Evolutionary conservation across 2,113 vertebrate species (phyloP), one percentile per base, ranked within the genome.

Genomic region (Urocitellus parryii): DNA sequence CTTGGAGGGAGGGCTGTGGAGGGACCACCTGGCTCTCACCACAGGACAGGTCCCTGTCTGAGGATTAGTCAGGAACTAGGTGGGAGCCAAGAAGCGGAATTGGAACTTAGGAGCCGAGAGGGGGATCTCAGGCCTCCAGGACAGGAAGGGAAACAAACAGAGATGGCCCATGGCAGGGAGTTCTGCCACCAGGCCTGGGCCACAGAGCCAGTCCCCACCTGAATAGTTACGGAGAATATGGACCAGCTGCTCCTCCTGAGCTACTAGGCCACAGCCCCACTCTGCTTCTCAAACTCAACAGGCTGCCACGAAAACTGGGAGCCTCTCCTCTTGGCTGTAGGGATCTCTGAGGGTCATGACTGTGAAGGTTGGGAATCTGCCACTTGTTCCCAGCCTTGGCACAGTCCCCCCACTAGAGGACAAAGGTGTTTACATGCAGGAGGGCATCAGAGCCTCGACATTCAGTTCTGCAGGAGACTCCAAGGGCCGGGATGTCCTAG

Each of bases 141-240:
- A 12, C 1, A 10, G 29, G 6, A 18, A 17, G 8, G 7, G 25
- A 51, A 58, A 4, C 34, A 12, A 5, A 12, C 29, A 24, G n/a
- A 34, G n/a, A 4, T 3, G 22, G 0, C 77, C 32, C 2, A 10
- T 3, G 45, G 67, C 27, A 8, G 56, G 61, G 27, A 39, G 20
- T n/a, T 51, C 88, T 63, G 77, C 5, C 16, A 29, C 9, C 2
- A 32, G 8, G 39, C 7, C 2, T 29, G 37, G 27, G 0, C 45
- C 0, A 12, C 16, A 39, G 61, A 12, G 0, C 8, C n/a, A 18
- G 0, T 22, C 25, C 14, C 22, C 4, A 0, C 5, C 18, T 2
- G 53, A 8, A 14, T 12, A 58, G 8, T 56, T 39, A 18, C 20
- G 42, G 61, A 77, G 48, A 37, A 16, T 11, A 4, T 10, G 74